Evolutionary conservation across 2,113 vertebrate species (phyloP).

Genomic region (Oceanodroma tethys): DNA sequence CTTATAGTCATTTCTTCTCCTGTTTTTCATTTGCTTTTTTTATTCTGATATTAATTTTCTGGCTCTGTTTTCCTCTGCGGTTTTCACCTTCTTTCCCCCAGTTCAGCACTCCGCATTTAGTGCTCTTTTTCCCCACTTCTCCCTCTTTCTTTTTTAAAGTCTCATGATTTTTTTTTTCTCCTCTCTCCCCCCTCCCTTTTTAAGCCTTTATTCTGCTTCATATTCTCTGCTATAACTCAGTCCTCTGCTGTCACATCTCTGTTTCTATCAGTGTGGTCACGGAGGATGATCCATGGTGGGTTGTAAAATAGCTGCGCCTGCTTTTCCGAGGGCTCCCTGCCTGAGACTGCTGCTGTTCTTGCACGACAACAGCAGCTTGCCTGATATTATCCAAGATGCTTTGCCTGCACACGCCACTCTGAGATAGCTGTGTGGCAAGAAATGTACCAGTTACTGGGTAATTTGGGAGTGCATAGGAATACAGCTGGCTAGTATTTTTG

Average conservation of each 20-base stretch:
- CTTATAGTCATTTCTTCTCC: neutral
- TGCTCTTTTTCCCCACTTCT: neutral
- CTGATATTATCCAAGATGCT: neutral
- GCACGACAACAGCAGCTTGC: neutral
- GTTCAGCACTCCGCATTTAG: neutral
- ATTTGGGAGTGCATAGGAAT: neutral
- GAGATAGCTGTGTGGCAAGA: neutral
- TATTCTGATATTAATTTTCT: neutral
- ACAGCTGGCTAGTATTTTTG: neutral
- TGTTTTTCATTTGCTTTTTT: neutral
- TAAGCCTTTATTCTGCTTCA: neutral
- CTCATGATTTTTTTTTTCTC: neutral
- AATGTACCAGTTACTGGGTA: neutral
- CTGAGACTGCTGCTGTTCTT: neutral
- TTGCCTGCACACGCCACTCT: neutral
- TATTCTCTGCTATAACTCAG: neutral
- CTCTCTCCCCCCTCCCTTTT: neutral
- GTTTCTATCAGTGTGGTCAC: fast-evolving
- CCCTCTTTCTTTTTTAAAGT: neutral
- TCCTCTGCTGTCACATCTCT: neutral
- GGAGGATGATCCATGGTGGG: neutral
- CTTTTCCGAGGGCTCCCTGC: neutral
- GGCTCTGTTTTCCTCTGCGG: neutral
- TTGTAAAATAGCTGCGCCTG: neutral
- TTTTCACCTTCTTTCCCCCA: neutral